phyloP scores from a whole-genome alignment of 2,113 vertebrate genomes.

The Crotalus viridis region DNA sequence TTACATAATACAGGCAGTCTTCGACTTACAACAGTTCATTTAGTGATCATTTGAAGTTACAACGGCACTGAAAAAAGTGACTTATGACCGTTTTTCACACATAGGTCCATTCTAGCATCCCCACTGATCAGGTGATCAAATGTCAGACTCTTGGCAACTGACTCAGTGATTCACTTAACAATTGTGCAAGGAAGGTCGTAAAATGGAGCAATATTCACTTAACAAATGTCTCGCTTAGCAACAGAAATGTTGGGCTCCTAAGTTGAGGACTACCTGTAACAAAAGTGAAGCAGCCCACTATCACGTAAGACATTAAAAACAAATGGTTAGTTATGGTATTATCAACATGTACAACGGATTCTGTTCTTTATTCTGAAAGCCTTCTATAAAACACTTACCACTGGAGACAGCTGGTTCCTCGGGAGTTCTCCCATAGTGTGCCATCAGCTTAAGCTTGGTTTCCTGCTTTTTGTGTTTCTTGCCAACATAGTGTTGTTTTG shows the following conservation, averaged over 20 bases:
- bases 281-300: not conserved
- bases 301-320: not conserved
- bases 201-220: not conserved
- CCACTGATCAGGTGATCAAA: not conserved
- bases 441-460: constrained; percentile 92
- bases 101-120: not conserved
- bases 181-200: not conserved
- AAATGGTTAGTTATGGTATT: not conserved
- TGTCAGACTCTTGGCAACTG: not conserved
- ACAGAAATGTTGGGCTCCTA: not conserved
- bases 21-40: not conserved
- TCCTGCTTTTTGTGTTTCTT: constrained; percentile 95
- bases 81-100: not conserved
- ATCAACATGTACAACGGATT: not conserved
- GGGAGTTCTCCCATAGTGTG: constrained; percentile 84
- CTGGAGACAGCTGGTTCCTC: constrained; percentile 68
- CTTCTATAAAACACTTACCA: constrained; percentile 64
- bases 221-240: not conserved
- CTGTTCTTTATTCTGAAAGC: constrained; percentile 18
- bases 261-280: not conserved
- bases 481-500: constrained; percentile 93
- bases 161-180: not conserved
- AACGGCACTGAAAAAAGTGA: not conserved
- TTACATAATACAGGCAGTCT: not conserved
- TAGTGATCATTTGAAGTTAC: not conserved